Conservation (phyloP, 2,797 vertebrate genomes). For the Huso huso region DNA sequence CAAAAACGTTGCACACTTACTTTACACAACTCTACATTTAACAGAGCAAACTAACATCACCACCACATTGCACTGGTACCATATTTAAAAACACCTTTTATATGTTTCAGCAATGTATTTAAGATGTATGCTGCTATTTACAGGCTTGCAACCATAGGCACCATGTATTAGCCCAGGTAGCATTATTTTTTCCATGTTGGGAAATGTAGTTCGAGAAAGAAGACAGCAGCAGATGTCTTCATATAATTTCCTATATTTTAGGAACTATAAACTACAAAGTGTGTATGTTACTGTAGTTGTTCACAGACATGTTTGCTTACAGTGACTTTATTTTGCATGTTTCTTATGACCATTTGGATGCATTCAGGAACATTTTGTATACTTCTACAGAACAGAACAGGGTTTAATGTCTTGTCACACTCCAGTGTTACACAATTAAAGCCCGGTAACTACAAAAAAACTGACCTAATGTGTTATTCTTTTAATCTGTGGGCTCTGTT, state of each 20-base stretch:
- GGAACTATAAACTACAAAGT: not conserved
- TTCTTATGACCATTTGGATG: slow-evolving; percentile 47
- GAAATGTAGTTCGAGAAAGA: slow-evolving; percentile 10
- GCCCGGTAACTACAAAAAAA: slow-evolving; percentile 12
- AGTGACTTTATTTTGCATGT: slow-evolving; percentile 57
- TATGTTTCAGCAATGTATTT: slow-evolving; percentile 30
- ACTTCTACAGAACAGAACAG: slow-evolving; percentile 33
- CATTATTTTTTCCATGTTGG: slow-evolving; percentile 12
- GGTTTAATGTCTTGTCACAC: slow-evolving; percentile 47
- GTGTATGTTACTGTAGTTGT: slow-evolving; percentile 7
- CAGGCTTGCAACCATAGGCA: slow-evolving; percentile 28
- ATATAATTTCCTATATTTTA: slow-evolving; percentile 28
- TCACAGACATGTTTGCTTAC: too few species aligned
- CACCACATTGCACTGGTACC: slow-evolving; percentile 26
- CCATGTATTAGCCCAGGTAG: slow-evolving; percentile 31
- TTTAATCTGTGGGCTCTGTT: too few species aligned
- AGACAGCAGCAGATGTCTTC: slow-evolving; percentile 4
- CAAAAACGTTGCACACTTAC: slow-evolving; percentile 4
- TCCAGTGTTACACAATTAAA: slow-evolving; percentile 48
- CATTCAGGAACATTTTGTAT: slow-evolving; percentile 46
- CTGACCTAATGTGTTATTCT: too few species aligned
- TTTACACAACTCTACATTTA: slow-evolving; percentile 25
- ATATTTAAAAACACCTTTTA: slow-evolving; percentile 28
- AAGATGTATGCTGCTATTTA: slow-evolving; percentile 34
- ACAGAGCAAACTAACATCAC: slow-evolving; percentile 14